Conservation (phyloP, 2,113 vertebrate species). For the Lagenorhynchus albirostris region DNA sequence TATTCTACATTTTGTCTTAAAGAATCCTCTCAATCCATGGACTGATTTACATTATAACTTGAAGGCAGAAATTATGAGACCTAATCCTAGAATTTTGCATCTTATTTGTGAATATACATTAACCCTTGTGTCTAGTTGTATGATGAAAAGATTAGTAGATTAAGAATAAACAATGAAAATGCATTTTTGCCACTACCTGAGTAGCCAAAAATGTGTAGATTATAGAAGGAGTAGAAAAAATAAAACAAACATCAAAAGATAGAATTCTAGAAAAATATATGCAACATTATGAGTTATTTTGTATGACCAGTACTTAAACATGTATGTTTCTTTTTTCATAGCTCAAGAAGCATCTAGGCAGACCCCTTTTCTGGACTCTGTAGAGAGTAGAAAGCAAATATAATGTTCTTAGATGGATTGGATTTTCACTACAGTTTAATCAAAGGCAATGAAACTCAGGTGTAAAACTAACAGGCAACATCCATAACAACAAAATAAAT, state of each 20-base stretch:
- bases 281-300: neutral
- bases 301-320: neutral
- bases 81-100: neutral
- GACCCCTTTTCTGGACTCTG: neutral
- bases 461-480: slow-evolving; percentile 24
- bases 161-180: neutral
- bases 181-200: neutral
- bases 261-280: neutral
- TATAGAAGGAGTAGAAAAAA: neutral
- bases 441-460: slow-evolving; percentile 19
- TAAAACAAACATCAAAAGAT: neutral
- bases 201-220: neutral
- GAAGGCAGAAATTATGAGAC: neutral
- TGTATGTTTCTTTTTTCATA: neutral
- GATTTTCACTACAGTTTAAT: neutral
- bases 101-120: neutral
- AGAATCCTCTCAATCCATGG: neutral
- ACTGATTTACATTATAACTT: neutral
- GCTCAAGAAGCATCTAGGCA: neutral
- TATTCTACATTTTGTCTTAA: neutral
- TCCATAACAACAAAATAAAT: slow-evolving; percentile 13
- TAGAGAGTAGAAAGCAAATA: neutral
- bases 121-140: neutral
- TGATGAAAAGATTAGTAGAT: neutral
- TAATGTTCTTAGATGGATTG: neutral